Evolutionary conservation across 2,797 vertebrate genomes (phyloP), one percentile per base, ranked within the genome.

Genomic region (Scomberomorus guttatus): DNA sequence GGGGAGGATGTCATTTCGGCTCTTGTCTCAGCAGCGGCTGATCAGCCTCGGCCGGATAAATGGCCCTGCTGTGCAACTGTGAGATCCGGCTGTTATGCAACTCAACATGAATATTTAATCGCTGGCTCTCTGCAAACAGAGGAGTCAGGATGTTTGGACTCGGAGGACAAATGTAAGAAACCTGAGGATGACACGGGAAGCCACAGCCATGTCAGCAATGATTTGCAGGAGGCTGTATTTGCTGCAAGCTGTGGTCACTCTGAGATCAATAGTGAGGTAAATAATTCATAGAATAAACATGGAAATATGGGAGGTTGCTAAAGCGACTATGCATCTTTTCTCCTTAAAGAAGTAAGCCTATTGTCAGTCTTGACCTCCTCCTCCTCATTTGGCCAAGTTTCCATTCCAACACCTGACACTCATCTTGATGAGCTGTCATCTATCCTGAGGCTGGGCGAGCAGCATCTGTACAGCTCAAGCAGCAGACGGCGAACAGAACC

Each of bases 101-200:
- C 66, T 42, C 77, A 6, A 73, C 79, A 85, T 90, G 72, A 86
- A 90, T 90, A 85, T 86, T 92, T 90, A 85, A 90, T 85, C 25
- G 1, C 0, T 10, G 20, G 64, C 50, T 84, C 70, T 70, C 78
- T 69, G 4, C 75, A 73, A 85, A 68, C 51, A 52, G 57, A 62
- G 39, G 68, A 83, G 44, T 78, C 78, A 27, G 67, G 76, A 80
- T 83, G 54, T 83, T 81, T 82, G 59, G 78, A 70, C 69, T 74
- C 37, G 0, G 58, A 83, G 68, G 86, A 86, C 78, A 79, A 79
- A 73, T 68, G 69, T 63, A 22, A 46, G 72, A 63, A 88, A 76
- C 70, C 72, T 39, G 44, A 77, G 50, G 32, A 44, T 46, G 67
- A 64, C 76, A 83, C 1, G 56, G 24, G 6, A 72, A 70, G 62